Base-by-base conservation (phyloP, 2,888 invertebrate genomes). In the Acanthoscelides obtectus region DNA sequence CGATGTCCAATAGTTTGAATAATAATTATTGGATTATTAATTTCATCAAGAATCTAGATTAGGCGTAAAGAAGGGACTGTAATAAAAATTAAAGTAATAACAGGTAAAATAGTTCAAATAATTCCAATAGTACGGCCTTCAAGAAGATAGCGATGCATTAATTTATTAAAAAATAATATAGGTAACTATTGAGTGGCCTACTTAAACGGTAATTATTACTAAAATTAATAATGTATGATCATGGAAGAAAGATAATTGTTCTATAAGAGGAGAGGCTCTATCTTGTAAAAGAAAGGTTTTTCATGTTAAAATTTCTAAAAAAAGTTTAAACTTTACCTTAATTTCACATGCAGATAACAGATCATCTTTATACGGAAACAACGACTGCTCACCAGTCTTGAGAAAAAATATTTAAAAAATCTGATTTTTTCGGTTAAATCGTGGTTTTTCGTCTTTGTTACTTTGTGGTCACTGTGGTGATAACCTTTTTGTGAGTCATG, bases 1-100 rank as follows among this genome's bases (percentile, higher is more conserved):
- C 90, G 90, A 81, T 90, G 90, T 0, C 90, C 90, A 84, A 90
- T 89, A 27, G 87, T 84, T 86, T 91, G 91, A 84, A 91, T 80
- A 0, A 90, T 88, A 80, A 90, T 84, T 76, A 86, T 79, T 0
- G 89, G 89, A 67, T 87, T 87, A 84, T 88, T 89, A 80, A 89
- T 81, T 89, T 91, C 90, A 84, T 90, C 90, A 80, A 89, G 80
- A 83, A 90, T 78, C 79, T 91, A 91, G 79, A 91, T 80, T 80
- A 91, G 78, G 25, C 88, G 89, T 78, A 90, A 77, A 0, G 90
- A 91, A 0, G 91, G 90, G 27, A 90, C 76, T 0, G 88, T 89
- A 87, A 90, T 89, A 86, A 89, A 88, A 86, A 90, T 85, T 87
- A 90, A 84, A 78, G 88, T 88, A 81, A 90, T 84, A 70, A 89